Percentiles rank a stretch among this genome's conserved stretches.
These are phyloP conservation scores for Liposcelis brunnea DNA, from an alignment of 2,888 invertebrate species.

Conservation along the genomic window DNA sequence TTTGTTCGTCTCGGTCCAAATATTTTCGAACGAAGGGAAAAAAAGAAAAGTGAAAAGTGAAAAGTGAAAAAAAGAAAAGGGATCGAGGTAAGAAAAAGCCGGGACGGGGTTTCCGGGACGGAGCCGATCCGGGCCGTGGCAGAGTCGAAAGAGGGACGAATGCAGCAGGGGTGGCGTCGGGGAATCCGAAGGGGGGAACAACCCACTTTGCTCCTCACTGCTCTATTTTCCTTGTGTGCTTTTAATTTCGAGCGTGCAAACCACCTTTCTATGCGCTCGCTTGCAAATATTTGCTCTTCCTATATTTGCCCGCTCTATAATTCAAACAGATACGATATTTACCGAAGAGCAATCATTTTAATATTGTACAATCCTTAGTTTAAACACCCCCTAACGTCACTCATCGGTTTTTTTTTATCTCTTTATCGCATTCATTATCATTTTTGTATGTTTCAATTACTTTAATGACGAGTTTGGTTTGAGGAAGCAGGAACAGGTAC, in stretches of 20 bases:
- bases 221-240: conserved; percentile 45
- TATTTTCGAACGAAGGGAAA: too few relatives aligned
- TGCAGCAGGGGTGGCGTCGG: background rate
- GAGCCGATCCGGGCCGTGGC: background rate
- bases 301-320: conserved; percentile 45
- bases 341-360: conserved; percentile 46
- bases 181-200: conserved; percentile 28
- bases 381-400: conserved; percentile 15
- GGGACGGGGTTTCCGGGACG: background rate
- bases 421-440: too few relatives aligned
- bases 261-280: conserved; percentile 34
- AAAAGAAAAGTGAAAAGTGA: background rate
- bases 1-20: too few relatives aligned
- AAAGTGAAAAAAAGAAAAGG: background rate
- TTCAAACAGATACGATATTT: conserved; percentile 44
- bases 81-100: background rate
- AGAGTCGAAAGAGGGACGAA: conserved; percentile 1
- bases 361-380: conserved; percentile 28
- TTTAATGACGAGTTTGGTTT: too few relatives aligned
- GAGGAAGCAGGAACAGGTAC: too few relatives aligned
- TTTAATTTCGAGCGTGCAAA: conserved; percentile 47
- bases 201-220: conserved; percentile 26
- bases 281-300: conserved; percentile 39
- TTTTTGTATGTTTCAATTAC: too few relatives aligned
- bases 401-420: too few relatives aligned